Percentiles rank a stretch among this genome's conserved stretches.
These are phyloP conservation scores for Heterodera filipjevi DNA, from an alignment of 2,888 invertebrate genomes.

Conservation along the genomic window DNA sequence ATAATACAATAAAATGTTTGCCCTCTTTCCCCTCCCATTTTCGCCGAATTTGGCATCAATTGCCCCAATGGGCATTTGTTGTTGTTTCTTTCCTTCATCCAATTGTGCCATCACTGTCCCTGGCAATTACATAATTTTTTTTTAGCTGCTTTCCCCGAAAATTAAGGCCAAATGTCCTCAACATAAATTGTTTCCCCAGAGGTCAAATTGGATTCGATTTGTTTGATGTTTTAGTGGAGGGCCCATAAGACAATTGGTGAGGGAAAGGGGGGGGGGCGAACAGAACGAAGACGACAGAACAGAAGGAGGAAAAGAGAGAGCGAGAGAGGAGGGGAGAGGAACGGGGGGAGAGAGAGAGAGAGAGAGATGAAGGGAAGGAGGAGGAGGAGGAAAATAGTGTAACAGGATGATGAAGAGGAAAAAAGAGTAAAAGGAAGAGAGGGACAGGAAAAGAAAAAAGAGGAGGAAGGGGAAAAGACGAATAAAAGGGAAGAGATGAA, in stretches of 20 bases:
- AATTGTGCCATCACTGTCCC: constrained; percentile 3
- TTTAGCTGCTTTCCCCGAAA: constrained; percentile 10
- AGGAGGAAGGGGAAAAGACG: neutral
- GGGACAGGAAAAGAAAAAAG: neutral
- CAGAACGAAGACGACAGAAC: neutral
- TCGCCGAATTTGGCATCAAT: neutral
- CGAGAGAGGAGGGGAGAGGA: neutral
- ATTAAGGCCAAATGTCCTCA: constrained; percentile 16
- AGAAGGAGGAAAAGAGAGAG: neutral
- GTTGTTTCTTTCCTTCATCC: neutral
- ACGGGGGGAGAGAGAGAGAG: neutral
- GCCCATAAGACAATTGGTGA: constrained; percentile 20
- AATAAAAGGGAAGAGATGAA: neutral
- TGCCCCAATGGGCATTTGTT: neutral
- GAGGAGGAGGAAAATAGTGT: neutral
- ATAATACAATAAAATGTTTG: no score
- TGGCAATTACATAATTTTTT: constrained; percentile 18
- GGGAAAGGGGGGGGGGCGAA: neutral
- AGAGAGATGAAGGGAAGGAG: neutral
- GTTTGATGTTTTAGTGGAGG: constrained; percentile 18
- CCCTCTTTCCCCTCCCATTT: no score
- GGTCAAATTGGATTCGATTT: constrained; percentile 22
- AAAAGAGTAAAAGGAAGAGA: neutral
- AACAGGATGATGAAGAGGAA: neutral
- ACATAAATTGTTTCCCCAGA: constrained; percentile 7